These are phyloP conservation scores for Percina caprodes DNA, from an alignment of 2,113 vertebrate genomes.

Conservation along the genomic window DNA sequence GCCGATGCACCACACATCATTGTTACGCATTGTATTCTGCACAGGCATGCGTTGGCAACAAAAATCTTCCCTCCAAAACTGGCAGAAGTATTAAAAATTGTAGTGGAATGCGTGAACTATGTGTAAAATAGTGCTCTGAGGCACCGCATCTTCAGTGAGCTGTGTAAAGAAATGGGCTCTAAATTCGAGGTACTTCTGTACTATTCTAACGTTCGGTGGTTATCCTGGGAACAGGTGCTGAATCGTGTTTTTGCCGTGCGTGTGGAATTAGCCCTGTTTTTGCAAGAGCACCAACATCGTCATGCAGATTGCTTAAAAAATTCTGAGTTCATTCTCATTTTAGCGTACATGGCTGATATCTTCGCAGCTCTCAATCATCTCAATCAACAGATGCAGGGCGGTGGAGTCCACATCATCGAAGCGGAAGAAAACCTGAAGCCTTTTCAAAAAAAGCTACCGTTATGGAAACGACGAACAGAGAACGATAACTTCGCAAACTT, in stretches of 20 bases:
- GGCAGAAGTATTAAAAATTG: slow-evolving; percentile 31
- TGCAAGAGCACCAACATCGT: slow-evolving; percentile 11
- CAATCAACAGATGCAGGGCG: slow-evolving; percentile 13
- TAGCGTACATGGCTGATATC: slow-evolving; percentile 7
- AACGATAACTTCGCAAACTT: too few species aligned
- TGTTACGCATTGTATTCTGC: slow-evolving; percentile 16
- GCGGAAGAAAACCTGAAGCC: slow-evolving; percentile 21
- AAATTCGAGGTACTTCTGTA: slow-evolving; percentile 29
- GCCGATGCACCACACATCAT: slow-evolving; percentile 17
- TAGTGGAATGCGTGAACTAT: slow-evolving; percentile 4
- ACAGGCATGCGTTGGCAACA: slow-evolving; percentile 45
- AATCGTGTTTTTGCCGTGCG: not conserved
- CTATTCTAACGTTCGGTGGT: too few species aligned
- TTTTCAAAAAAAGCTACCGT: slow-evolving; percentile 13
- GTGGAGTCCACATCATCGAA: not conserved
- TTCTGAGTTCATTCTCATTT: slow-evolving; percentile 27
- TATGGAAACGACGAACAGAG: slow-evolving; percentile 7
- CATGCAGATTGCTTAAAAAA: slow-evolving; percentile 17
- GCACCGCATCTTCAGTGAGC: slow-evolving; percentile 13
- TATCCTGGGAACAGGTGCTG: not conserved
- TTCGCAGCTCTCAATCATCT: slow-evolving; percentile 1
- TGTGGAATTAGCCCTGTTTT: slow-evolving; percentile 12
- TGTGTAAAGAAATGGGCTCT: slow-evolving; percentile 3
- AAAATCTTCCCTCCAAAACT: slow-evolving; percentile 43
- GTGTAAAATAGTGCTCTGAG: slow-evolving; percentile 6